Base-by-base conservation (phyloP, 2,113 vertebrate species). In the Bombycilla garrulus region DNA sequence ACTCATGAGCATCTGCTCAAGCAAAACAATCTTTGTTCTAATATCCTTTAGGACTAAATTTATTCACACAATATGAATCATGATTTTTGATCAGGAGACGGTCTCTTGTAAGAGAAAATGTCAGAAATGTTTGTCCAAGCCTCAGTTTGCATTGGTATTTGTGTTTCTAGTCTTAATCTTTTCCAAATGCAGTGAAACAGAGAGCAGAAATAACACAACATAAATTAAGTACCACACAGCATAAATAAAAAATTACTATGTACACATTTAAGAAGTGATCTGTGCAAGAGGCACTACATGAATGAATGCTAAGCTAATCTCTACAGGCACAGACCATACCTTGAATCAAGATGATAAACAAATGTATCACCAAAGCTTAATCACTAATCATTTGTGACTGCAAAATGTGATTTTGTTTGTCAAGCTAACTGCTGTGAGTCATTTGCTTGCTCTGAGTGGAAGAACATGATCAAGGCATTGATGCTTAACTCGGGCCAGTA, bases 381-480 rank as follows among this genome's bases (percentile, higher is more conserved):
- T 90, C 64, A 66, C 42, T 88, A 93, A 88, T 88, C 80, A 66
- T 86, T 90, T 3, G 1, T 93, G 62, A 73, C 66, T 80, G 29
- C 28, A 83, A 92, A 95, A 97, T 0, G 5, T 81, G 86, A 83
- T 88, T 82, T 88, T 81, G 19, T 88, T 95, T 93, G 58, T 85
- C 50, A 93, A 12, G 36, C 33, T 74, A 56, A 74, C 26, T 80
- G 71, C 38, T 90, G 16, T 93, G 93, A 95, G 50, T 88, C 74
- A 92, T 77, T 88, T 88, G 5, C 42, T 90, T 16, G 0, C 33
- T 77, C 61, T 85, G 71, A 81, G 40, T 61, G 42, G 9, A 73
- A 80, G 73, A 86, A 35, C 8, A 64, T 38, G 56, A 65, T 62
- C 45, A 62, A 80, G 42, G 2, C 7, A 62, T 66, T 70, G 21